Evolutionary conservation across 1,140 invertebrate genomes (phyloP), one percentile per base, ranked within the genome.

Genomic region (Coenobita brevimanus): DNA sequence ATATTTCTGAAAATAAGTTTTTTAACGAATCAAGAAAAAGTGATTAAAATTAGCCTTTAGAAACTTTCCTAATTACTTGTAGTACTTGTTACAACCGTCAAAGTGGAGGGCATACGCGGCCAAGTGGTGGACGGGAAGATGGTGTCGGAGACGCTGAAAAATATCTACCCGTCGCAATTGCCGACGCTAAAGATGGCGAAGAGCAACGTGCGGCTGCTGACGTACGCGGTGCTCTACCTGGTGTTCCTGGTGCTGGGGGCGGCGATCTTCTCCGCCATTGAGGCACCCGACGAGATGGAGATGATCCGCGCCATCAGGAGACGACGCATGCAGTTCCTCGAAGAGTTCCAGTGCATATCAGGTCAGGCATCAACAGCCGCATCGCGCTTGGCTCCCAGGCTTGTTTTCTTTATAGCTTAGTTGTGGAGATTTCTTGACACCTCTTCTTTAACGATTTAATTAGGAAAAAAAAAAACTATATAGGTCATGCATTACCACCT

Each of bases 251-350:
- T 94, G 4, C 91, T 95, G 89, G 96, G 96, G 41, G 96, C 96
- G 0, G 93, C 94, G 1, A 94, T 96, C 38, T 96, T 96, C 92
- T 95, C 95, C 76, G 94, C 94, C 36, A 95, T 96, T 87, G 96
- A 96, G 93, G 94, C 94, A n/a, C 96, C 95, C 1, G 92, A 94
- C 81, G 95, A 96, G 91, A 92, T 92, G 8, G 91, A 93, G 57
- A 93, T 94, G 30, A 93, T 95, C 30, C 92, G 94, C 36, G 92
- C 94, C 15, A 91, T 96, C 10, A 92, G 93, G 82, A 91, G 92
- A 41, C 90, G 94, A 57, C 93, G 95, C 88, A 91, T 92, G 3
- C 91, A 93, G 30, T 97, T 96, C 92, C 92, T 96, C 2, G 91
- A 93, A 69, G 92, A 94, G 1, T 93, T 96, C 91, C 91, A 93